Base-by-base conservation (phyloP, 2,888 invertebrate species). In the Ptilodon capucinus region DNA sequence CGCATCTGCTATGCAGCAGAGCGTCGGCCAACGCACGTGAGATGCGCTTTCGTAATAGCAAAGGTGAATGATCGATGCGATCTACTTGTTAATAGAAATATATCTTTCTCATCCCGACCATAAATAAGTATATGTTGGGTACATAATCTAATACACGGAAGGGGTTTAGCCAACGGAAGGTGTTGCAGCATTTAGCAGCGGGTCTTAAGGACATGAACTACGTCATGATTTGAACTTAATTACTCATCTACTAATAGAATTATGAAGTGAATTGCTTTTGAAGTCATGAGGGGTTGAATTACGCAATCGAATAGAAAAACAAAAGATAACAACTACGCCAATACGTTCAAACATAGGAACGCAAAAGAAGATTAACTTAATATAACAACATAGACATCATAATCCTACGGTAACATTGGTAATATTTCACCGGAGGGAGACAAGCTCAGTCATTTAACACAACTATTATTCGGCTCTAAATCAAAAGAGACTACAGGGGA, bases 21-120 rank as follows among this genome's bases (percentile, higher is more conserved):
- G 48, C 46, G 45, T 44, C 54, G 66, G 63, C 68, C 66, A 59
- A 69, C 62, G 63, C 61, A 70, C 61, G 70, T 60, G 68, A 66
- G 70, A 65, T 67, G 66, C 71, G 68, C 76, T 82, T 79, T 82
- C 78, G 76, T 81, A 84, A 84, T 68, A 73, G 64, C 72, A 72
- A 73, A 84, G 87, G 86, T 87, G 86, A 89, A 88, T 74, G 88
- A 83, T 86, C 87, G 75, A 80, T 75, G 74, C 68, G 69, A 58
- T 68, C 67, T 55, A 70, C 57, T 69, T 76, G 68, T 66, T 71
- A 61, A 63, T 55, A 45, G n/a, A 41, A 5, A 7, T 19, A 39
- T 18, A 9, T 36, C 17, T 9, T 19, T 5, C 17, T 9, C 17
- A 7, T 30, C 38, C 28, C 28, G 28, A 28, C 5, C 11, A 11